Base-by-base conservation (phyloP, 2,888 invertebrate genomes). In the Trichogramma evanescens region DNA sequence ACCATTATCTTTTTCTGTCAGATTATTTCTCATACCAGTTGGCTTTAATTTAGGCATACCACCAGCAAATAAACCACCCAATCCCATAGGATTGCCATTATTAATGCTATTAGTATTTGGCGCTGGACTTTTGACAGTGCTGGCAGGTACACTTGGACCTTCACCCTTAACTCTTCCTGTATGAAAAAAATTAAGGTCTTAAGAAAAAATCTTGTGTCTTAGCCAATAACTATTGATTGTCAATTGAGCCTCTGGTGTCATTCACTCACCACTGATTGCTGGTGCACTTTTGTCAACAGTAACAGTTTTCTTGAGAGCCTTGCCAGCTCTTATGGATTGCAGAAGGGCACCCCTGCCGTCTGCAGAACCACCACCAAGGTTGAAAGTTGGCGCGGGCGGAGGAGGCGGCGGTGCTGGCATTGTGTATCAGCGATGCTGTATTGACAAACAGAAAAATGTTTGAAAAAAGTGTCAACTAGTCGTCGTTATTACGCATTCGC, bases 271-370 rank as follows among this genome's bases (percentile, higher is more conserved):
- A 68, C 86, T 81, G 67, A 93, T 80, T 54, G 84, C 76, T 0
- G 95, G 95, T 56, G 85, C 88, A 84, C 95, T 95, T 79, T 92
- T 90, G 76, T 95, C 95, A 70, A 89, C 88, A n/a, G 94, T 94
- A 0, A 87, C 87, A 57, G 93, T 83, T 80, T 93, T 94, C 78
- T 91, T 93, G 66, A 95, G 80, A 70, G 84, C 84, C 56, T 88
- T 80, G 60, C 94, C 95, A 76, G 88, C 88, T 70, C 92, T 86
- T 70, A 95, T 95, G 8, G 91, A 91, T 71, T 86, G 86, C 50
- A 95, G 80, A 61, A 95, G 80, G 52, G 89, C 86, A 70, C 84
- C 84, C 72, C 91, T 82, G 62, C 83, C 82, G n/a, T 82, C 79
- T 0, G 80, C 75, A n/a, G 78, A 73, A 58, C 78, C 72, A 6